These are phyloP conservation scores for Chrysocyon brachyurus DNA, from an alignment of 2,797 vertebrate species.

Conservation along the genomic window DNA sequence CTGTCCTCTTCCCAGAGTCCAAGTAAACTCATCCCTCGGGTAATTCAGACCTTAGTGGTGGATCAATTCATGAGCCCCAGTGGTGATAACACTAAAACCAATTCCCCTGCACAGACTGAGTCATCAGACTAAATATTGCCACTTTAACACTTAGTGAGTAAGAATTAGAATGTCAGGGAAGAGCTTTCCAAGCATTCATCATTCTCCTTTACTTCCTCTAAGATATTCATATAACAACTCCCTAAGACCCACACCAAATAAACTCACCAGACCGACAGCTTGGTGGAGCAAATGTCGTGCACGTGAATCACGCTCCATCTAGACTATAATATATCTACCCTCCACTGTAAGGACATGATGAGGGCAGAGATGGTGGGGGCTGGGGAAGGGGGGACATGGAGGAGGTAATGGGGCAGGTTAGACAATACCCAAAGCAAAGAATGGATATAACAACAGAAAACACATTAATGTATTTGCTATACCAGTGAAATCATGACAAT, in stretches of 20 bases:
- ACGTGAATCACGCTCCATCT: not conserved
- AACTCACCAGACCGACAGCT: conserved; percentile 9
- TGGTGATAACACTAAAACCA: conserved; percentile 59
- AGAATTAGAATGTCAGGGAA: conserved; percentile 70
- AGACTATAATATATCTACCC: too few relatives aligned
- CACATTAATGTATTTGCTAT: not conserved
- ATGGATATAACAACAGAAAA: not conserved
- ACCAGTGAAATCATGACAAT: not conserved
- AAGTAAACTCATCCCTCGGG: conserved; percentile 61
- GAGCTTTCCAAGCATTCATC: conserved; percentile 55
- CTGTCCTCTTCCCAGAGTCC: not conserved
- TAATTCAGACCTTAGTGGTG: conserved; percentile 60
- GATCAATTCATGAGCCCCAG: conserved; percentile 66
- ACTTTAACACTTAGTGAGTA: conserved; percentile 56
- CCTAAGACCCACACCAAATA: conserved; percentile 29
- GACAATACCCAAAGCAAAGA: not conserved
- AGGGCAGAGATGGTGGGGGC: not conserved
- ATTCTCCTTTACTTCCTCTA: conserved; percentile 47
- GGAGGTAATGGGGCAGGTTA: not conserved
- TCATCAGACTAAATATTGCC: conserved; percentile 69
- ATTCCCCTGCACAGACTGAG: conserved; percentile 71
- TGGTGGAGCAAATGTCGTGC: not conserved
- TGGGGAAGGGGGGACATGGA: too few relatives aligned
- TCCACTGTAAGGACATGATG: not conserved
- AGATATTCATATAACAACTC: conserved; percentile 43